phyloP scores from a whole-genome alignment of 2,888 invertebrate species.

The Torymus texanus region DNA sequence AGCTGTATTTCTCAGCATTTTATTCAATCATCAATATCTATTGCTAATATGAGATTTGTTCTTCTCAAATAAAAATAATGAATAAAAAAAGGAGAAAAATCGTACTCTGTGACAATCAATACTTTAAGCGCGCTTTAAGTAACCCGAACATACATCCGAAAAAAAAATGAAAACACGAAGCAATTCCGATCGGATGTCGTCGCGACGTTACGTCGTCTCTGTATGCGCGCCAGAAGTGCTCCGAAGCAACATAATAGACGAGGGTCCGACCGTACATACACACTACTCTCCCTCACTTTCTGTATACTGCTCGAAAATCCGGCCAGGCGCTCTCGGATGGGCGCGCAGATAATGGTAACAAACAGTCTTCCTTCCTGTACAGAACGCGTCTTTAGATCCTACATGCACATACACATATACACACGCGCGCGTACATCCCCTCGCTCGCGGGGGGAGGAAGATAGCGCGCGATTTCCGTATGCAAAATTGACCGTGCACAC shows the following conservation, averaged over 20 bases:
- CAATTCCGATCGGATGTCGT: conserved; percentile 4
- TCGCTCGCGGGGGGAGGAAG: conserved; percentile 23
- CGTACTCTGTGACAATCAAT: too few species aligned
- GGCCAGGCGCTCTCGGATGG: conserved; percentile 22
- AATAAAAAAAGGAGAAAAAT: too few species aligned
- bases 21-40: too few species aligned
- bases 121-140: too few species aligned
- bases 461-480: conserved; percentile 72
- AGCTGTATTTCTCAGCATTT: too few species aligned
- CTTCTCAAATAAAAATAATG: too few species aligned
- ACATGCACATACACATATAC: background rate
- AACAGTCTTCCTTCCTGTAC: conserved; percentile 75
- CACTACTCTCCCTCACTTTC: background rate
- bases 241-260: background rate
- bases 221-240: conserved; percentile 33
- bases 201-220: background rate
- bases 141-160: background rate
- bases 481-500: conserved; percentile 73
- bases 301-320: conserved; percentile 29
- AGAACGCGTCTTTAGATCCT: conserved; percentile 64
- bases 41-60: too few species aligned
- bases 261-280: background rate
- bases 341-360: conserved; percentile 73
- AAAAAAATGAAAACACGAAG: conserved; percentile 6
- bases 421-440: background rate